Evolutionary conservation across 2,113 vertebrate genomes (phyloP).

Genomic region (Psilopsiagon aymara): DNA sequence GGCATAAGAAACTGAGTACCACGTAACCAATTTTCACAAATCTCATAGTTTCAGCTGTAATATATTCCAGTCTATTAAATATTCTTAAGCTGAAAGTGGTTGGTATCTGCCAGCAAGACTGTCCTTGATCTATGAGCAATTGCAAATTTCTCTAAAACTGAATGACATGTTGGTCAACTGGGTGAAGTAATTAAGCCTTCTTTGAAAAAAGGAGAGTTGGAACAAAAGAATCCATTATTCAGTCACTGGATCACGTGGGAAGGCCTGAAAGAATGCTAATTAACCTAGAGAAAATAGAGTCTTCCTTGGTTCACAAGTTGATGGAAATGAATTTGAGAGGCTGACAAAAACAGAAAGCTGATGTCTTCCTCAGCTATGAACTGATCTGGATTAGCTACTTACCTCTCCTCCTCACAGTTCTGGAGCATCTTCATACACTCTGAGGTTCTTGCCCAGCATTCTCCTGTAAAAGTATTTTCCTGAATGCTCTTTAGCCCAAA

Average conservation of each 20-base stretch:
- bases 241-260: neutral
- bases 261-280: neutral
- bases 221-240: neutral
- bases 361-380: neutral
- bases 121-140: neutral
- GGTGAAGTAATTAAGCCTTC: neutral
- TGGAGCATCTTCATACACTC: neutral
- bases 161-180: neutral
- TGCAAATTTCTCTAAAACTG: neutral
- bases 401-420: neutral
- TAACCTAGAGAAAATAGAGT: neutral
- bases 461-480: neutral
- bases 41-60: neutral
- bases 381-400: neutral
- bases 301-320: neutral
- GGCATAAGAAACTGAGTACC: neutral
- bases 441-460: neutral
- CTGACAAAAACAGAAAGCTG: neutral
- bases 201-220: neutral
- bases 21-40: neutral
- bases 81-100: neutral
- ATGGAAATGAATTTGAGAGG: neutral
- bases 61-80: neutral
- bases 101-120: neutral
- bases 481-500: neutral